Evolutionary conservation across 2,797 vertebrate genomes (phyloP).

Genomic region (Apogon hyalosoma): DNA sequence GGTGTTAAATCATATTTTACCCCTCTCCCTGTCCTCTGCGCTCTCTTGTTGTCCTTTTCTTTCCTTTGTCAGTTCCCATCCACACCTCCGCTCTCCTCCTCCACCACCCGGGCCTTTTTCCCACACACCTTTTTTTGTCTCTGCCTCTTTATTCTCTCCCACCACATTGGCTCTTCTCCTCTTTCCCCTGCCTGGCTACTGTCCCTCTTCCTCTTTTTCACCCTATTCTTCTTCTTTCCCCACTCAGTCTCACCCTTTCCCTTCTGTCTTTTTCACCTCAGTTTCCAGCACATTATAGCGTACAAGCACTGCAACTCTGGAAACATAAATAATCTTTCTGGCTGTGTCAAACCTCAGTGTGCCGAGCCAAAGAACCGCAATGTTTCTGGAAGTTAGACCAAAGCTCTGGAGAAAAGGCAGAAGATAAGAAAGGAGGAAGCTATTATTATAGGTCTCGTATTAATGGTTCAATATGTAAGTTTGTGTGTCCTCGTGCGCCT

Average conservation of each 20-base stretch:
- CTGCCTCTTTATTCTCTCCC: slow-evolving; percentile 43
- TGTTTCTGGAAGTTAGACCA: slow-evolving; percentile 26
- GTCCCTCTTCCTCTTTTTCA: slow-evolving; percentile 54
- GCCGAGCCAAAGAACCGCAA: slow-evolving; percentile 19
- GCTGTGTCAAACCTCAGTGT: slow-evolving; percentile 38
- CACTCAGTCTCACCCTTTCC: slow-evolving; percentile 38
- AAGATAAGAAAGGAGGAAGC: slow-evolving; percentile 23
- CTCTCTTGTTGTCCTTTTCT: slow-evolving; percentile 10
- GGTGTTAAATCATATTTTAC: slow-evolving; percentile 41
- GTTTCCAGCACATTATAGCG: slow-evolving; percentile 45
- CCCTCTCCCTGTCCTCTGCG: slow-evolving; percentile 30
- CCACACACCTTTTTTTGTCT: slow-evolving; percentile 58
- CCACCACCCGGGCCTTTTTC: slow-evolving; percentile 53
- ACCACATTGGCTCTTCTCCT: slow-evolving; percentile 54
- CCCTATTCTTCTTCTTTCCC: slow-evolving; percentile 36
- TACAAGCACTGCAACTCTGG: slow-evolving; percentile 30
- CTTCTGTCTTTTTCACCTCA: slow-evolving; percentile 19
- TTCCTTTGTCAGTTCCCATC: slow-evolving; percentile 24
- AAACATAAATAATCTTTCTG: slow-evolving; percentile 57
- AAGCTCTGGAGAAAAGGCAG: slow-evolving; percentile 19
- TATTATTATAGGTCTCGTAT: neutral
- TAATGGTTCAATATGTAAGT: too few relatives aligned
- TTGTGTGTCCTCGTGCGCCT: too few relatives aligned
- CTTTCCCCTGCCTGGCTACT: slow-evolving; percentile 60
- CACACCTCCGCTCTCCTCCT: slow-evolving; percentile 26